Percentiles rank a stretch among this genome's conserved stretches.
Evolutionary conservation across 2,797 vertebrate species (phyloP).

Genomic region (Bryconaethiops microstoma): DNA sequence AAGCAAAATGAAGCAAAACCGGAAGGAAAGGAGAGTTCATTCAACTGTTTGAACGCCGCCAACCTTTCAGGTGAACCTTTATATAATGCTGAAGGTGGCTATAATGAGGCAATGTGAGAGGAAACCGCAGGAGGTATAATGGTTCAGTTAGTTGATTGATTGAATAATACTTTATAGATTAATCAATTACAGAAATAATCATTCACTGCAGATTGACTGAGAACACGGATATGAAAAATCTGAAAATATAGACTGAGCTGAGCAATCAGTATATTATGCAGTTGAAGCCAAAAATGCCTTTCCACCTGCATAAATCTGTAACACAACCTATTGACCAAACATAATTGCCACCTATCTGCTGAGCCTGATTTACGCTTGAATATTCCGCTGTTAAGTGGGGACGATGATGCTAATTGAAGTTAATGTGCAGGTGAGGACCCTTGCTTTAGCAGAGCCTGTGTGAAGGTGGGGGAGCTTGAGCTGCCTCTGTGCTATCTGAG

Average conservation of each 20-base stretch:
- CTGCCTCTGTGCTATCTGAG: constrained; percentile 63
- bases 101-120: no score
- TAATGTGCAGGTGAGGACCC: constrained; percentile 33
- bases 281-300: background rate
- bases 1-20: no score
- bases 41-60: no score
- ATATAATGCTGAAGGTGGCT: no score
- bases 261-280: background rate
- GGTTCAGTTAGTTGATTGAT: no score
- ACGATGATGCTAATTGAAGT: constrained; percentile 28
- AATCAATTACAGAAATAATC: background rate
- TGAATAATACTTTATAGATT: background rate
- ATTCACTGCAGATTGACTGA: background rate
- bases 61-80: no score
- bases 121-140: no score
- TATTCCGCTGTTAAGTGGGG: constrained; percentile 20
- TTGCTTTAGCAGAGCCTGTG: background rate
- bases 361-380: background rate
- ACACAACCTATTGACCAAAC: background rate
- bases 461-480: constrained; percentile 45
- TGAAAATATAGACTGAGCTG: background rate
- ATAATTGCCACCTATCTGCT: background rate
- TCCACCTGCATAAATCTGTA: background rate
- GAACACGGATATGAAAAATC: background rate
- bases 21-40: no score